Evolutionary conservation across 1,140 invertebrate species (phyloP), one percentile per base, ranked within the genome.

Genomic region (Diorhabda carinulata): DNA sequence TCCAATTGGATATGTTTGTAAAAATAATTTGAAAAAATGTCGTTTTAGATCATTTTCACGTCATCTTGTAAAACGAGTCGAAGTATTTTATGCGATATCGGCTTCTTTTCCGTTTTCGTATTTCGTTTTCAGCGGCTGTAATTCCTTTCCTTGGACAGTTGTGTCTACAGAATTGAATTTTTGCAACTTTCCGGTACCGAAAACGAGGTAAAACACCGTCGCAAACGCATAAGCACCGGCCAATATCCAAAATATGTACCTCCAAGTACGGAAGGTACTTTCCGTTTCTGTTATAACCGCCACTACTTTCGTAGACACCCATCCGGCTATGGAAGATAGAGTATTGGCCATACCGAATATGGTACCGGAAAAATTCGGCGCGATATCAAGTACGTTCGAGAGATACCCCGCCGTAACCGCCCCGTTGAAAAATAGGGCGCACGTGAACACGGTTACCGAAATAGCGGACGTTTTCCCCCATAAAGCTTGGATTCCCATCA

Each of bases 261-360:
- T 89, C 94, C 94, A 97, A 77, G 91, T 87, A 9, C 84, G 84
- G 76, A 90, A 89, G 0, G 88, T 90, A 82, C 91, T 87, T 74
- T 92, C 86, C 4, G 90, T 79, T 44, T 89, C 86, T 2, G 94
- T 96, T 8, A 97, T 83, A 42, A 86, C 83, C 40, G 92, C 93
- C n/a, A 95, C 93, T 83, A 96, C 89, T 74, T 86, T 87, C 0
- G 93, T 91, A 45, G 93, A 95, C 0, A 96, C 76, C 79, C 91
- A 96, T 40, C 95, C 95, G 25, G 94, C 93, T 59, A 95, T 83
- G 0, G 94, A 96, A 1, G 93, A 95, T 64, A 96, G 80, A 0
- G 93, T 96, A 78, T 97, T 97, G 4, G 93, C 92, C 78, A 97
- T 86, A 6, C 94, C 95, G 82, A 96, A 96, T 66, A 97, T 91